Percentiles rank a stretch among this genome's conserved stretches.
Conservation (phyloP, 2,888 invertebrate genomes). For the Bursaphelenchus okinawaensis region DNA sequence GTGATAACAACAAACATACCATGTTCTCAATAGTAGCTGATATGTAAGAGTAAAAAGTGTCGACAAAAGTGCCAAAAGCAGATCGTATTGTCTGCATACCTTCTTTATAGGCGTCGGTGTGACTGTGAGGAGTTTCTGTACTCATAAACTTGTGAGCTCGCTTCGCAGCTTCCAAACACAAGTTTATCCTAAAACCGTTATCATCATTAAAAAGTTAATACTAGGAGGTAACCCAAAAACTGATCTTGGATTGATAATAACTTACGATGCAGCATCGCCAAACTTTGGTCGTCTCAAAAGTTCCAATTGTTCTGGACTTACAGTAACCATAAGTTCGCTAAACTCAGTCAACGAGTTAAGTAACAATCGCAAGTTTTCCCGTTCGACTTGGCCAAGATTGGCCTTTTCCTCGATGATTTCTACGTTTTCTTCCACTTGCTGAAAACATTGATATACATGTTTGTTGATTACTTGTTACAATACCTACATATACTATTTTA, state of each 20-base stretch:
- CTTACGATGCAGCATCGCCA: conserved; percentile 45
- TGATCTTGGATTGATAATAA: neutral
- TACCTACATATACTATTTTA: too few species aligned
- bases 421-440: conserved; percentile 80
- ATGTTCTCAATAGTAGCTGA: conserved; percentile 91
- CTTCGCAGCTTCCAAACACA: conserved; percentile 48
- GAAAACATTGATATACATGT: conserved; percentile 60
- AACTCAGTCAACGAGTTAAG: conserved; percentile 43
- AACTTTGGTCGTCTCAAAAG: conserved; percentile 47
- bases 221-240: neutral
- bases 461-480: too few species aligned
- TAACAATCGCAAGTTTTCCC: conserved; percentile 75
- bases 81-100: conserved; percentile 52
- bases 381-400: conserved; percentile 76
- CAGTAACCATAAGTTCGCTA: conserved; percentile 38
- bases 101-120: conserved; percentile 31
- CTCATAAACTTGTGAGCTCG: conserved; percentile 32
- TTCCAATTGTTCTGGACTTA: conserved; percentile 41
- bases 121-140: conserved; percentile 29
- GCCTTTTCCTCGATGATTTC: conserved; percentile 86
- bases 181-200: conserved; percentile 53
- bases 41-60: conserved; percentile 67
- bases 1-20: conserved; percentile 63
- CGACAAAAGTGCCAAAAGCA: conserved; percentile 24
- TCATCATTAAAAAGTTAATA: conserved; percentile 15